A percentile compares a stretch with the other conserved stretches of the same genome.
Conservation (phyloP, 2,113 vertebrate species). For the Gnathonemus longibarbis region DNA sequence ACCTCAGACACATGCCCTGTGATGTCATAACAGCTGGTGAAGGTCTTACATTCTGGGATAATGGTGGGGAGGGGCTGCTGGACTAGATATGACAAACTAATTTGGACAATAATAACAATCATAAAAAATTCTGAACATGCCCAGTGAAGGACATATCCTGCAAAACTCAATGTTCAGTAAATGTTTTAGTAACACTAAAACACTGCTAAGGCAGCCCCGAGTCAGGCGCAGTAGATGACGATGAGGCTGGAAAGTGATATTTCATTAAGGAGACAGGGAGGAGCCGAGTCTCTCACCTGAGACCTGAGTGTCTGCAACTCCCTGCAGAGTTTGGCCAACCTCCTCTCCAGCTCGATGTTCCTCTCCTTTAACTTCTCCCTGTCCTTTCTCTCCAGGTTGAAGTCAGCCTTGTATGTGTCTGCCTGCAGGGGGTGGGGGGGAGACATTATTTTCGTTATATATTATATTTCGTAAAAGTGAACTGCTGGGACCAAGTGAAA, state of each 20-base stretch:
- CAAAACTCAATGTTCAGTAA: not conserved
- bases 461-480: not conserved
- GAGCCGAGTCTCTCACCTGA: not conserved
- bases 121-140: not conserved
- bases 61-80: not conserved
- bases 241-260: not conserved
- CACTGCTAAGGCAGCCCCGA: not conserved
- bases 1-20: not conserved
- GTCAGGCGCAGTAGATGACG: not conserved
- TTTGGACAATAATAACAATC: not conserved
- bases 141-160: not conserved
- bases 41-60: not conserved
- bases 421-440: not conserved
- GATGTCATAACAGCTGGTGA: constrained; percentile 16
- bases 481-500: not conserved
- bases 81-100: not conserved
- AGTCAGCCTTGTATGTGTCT: constrained; percentile 7
- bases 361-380: not conserved
- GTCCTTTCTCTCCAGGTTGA: constrained; percentile 8
- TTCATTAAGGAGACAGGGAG: not conserved
- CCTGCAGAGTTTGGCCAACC: not conserved
- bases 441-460: not conserved
- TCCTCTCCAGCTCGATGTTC: not conserved
- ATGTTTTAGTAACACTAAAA: not conserved
- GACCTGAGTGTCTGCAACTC: not conserved